Percentiles rank a stretch among this genome's conserved stretches.
Conservation (phyloP, 2,888 invertebrate genomes). For the Eutolmus rufibarbis region DNA sequence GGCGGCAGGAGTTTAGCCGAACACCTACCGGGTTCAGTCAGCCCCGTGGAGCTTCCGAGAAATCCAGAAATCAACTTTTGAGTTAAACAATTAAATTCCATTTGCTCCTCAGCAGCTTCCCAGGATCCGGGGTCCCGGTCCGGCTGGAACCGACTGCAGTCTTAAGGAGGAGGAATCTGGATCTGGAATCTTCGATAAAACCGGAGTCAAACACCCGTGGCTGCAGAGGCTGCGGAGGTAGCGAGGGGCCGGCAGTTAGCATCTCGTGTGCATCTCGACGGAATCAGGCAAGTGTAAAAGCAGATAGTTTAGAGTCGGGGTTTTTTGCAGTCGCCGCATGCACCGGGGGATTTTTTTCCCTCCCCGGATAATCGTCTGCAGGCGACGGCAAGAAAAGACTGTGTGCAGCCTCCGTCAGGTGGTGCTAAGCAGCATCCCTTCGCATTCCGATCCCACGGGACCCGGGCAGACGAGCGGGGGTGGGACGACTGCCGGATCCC, state of each 20-base stretch:
- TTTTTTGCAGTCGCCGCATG: constrained; percentile 3
- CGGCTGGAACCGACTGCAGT: background rate
- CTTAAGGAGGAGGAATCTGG: background rate
- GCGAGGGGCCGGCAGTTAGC: background rate
- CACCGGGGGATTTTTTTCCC: constrained; percentile 6
- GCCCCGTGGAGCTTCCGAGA: background rate
- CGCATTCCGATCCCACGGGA: background rate
- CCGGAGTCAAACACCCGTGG: constrained; percentile 5
- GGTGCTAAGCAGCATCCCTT: background rate
- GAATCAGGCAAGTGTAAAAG: constrained; percentile 34
- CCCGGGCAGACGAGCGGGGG: background rate
- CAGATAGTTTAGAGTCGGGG: constrained; percentile 1
- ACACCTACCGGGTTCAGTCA: background rate
- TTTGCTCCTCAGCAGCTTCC: background rate
- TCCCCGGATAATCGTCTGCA: background rate
- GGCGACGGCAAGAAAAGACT: constrained; percentile 48
- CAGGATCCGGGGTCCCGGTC: background rate
- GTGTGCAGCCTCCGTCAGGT: constrained; percentile 4
- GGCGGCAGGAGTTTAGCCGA: background rate
- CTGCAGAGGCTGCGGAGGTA: background rate
- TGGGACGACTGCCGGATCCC: background rate
- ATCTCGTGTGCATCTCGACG: constrained; percentile 17
- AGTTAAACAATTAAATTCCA: constrained; percentile 39
- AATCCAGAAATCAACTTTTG: constrained; percentile 17
- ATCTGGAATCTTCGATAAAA: background rate